Evolutionary conservation across 2,113 vertebrate species (phyloP), one percentile per base, ranked within the genome.

Genomic region (Arizona elegans): DNA sequence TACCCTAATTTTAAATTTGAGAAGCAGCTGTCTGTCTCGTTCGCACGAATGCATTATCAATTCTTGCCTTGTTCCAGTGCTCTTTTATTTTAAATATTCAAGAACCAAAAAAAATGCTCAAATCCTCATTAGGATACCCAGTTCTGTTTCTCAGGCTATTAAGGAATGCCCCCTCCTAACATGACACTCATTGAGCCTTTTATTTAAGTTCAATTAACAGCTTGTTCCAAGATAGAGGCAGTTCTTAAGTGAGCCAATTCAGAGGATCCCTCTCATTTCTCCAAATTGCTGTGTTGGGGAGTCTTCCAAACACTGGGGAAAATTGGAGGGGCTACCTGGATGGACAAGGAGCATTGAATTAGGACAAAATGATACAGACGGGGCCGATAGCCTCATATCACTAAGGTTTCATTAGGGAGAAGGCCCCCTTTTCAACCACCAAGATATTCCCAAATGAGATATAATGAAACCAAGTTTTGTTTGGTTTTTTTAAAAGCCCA

Each of bases 41-140:
- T 87, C 85, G 58, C 65, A 59, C 5, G 5, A 0, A 5, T 33
- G 59, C 54, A n/a, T 92, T 86, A 38, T 87, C 54, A 0, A 0
- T 1, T 90, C 88, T 93, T 70, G 65, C 38, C 43, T 91, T 23
- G 50, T 43, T 88, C 26, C 88, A 33, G 3, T 58, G 93, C 58
- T 0, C 21, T 65, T 58, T 5, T 87, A 29, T 59, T 91, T 59
- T 92, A 17, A 65, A 17, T 29, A 3, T 0, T 53, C 88, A 93
- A 92, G 70, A 21, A 1, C 43, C 17, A 0, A 0, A 0, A 0
- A 0, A 0, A 15, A 2, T 85, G 53, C 93, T 92, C 43, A 13
- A 70, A 88, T 90, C 33, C 19, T 92, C 93, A 70, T 90, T 53
- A 0, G 59, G 62, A 70, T 50, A 47, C 54, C 65, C 26, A 21